Conservation (phyloP, 2,113 vertebrate genomes). For the Laticauda colubrina region DNA sequence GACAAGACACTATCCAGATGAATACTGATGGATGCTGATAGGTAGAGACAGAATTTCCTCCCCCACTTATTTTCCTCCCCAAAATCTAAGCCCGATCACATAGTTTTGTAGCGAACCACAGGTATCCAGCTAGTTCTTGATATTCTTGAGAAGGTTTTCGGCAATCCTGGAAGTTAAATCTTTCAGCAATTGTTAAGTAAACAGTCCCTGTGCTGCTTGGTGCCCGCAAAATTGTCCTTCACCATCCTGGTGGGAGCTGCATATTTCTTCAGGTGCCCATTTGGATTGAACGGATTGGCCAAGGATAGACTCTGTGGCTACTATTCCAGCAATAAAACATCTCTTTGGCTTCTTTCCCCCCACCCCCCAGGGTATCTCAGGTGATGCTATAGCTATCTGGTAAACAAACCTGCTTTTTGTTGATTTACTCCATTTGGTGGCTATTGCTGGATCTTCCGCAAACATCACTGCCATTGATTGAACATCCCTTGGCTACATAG, state of each 20-base stretch:
- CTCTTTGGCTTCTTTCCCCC: not conserved
- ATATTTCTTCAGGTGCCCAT: not conserved
- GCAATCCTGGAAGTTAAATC: not conserved
- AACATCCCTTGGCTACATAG: not conserved
- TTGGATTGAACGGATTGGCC: not conserved
- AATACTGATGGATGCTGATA: too few species aligned
- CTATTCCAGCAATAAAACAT: not conserved
- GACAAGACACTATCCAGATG: too few species aligned
- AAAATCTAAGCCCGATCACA: too few species aligned
- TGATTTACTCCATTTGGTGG: not conserved
- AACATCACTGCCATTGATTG: not conserved
- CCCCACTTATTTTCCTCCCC: too few species aligned
- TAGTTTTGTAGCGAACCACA: too few species aligned
- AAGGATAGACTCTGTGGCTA: not conserved
- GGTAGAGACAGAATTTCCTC: too few species aligned
- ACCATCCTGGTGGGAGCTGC: not conserved
- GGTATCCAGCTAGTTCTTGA: not conserved
- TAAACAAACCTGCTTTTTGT: constrained; percentile 10
- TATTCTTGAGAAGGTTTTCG: not conserved
- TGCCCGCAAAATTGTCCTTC: not conserved
- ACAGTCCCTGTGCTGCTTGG: not conserved
- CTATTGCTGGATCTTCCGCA: not conserved
- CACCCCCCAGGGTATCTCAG: not conserved
- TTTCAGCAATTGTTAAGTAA: not conserved
- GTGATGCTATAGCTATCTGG: not conserved